phyloP scores from a whole-genome alignment of 2,113 vertebrate species.

The Phalacrocorax pelagicus region DNA sequence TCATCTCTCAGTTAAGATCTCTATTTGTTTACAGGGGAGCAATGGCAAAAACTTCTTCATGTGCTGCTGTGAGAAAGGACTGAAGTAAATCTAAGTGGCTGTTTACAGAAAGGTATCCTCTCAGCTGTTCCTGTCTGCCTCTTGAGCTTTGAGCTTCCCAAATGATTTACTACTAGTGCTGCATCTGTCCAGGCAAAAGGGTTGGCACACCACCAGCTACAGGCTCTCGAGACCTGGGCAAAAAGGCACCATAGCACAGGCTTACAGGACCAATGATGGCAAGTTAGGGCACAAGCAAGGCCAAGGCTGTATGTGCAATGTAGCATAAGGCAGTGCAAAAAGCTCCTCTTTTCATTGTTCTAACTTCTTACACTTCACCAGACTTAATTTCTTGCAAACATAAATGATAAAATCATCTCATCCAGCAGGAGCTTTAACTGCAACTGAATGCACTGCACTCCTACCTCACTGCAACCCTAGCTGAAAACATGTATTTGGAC shows the following conservation, averaged over 20 bases:
- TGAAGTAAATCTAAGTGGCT: neutral
- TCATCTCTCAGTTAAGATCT: neutral
- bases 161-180: neutral
- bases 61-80: neutral
- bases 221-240: neutral
- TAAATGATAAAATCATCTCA: neutral
- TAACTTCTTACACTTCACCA: neutral
- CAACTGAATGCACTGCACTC: neutral
- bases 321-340: neutral
- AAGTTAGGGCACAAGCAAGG: neutral
- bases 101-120: neutral
- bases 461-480: neutral
- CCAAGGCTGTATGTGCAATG: neutral
- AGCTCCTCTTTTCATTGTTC: neutral
- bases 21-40: neutral
- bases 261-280: neutral
- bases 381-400: neutral
- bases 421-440: neutral
- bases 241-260: neutral
- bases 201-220: neutral
- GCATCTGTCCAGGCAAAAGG: neutral
- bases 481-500: neutral
- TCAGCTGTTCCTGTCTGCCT: neutral
- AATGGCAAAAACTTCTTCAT: neutral
- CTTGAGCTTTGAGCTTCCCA: neutral